Evolutionary conservation across 2,888 invertebrate genomes (phyloP), one percentile per base, ranked within the genome.

Genomic region (Epinotia demarniana): DNA sequence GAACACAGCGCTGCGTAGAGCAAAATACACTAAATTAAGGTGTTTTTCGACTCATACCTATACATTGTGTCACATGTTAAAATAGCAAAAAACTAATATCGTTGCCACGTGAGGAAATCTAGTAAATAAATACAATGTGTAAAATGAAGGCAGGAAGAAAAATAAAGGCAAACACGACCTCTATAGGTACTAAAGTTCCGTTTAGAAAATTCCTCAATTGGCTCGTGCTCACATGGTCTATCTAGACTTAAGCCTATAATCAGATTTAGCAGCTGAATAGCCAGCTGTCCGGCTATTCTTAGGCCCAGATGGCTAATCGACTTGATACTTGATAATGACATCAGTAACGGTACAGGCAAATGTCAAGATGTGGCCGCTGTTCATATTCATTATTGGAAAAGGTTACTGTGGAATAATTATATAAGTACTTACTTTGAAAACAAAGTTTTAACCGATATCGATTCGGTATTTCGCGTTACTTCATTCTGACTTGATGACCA

Each of bases 231-330:
- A 39, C 8, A 8, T 43, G 2, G 39, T 39, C 18, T 62, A 49
- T 18, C 64, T 64, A 64, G 3, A 27, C 2, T 49, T 16, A 58
- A 43, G 11, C 55, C 68, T 58, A 43, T 68, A 68, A 68, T 68
- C 68, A 68, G 9, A 43, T 3, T 23, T 53, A 55, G 67, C 67
- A 67, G 67, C 67, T 67, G 33, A 16, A 23, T 16, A 5, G n/a
- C 27, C 68, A 58, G 16, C 57, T 68, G 68, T 39, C 19, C 11
- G 49, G 67, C 19, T 68, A 58, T 68, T 58, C 23, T 58, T 68
- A 9, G 68, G 2, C 4, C 19, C 43, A 58, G 58, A 43, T 68
- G 67, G 33, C 67, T 67, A 57, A 68, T 18, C 9, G 33, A 33
- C 33, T n/a, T 16, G 27, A 16, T 33, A 33, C 33, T 33, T 64